Conservation (phyloP, 1,140 invertebrate species). For the Trichogramma pretiosum region DNA sequence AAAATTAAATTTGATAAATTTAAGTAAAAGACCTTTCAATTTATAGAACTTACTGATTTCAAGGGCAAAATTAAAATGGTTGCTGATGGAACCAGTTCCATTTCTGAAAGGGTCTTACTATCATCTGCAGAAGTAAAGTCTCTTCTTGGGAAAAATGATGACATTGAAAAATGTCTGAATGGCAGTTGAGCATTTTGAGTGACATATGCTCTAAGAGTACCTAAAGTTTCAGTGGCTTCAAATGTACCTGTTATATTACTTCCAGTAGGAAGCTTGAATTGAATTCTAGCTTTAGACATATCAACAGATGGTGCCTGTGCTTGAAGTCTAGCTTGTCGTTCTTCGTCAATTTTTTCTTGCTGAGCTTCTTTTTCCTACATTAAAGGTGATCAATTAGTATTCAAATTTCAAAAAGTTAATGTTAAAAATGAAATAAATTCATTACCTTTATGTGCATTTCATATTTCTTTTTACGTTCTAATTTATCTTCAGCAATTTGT, state of each 20-base stretch:
- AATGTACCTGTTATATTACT: slow-evolving; percentile 57
- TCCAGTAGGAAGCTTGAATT: slow-evolving; percentile 77
- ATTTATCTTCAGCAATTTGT: slow-evolving; percentile 68
- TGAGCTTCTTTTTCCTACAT: slow-evolving; percentile 14
- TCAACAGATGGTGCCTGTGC: slow-evolving; percentile 24
- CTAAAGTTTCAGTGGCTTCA: slow-evolving; percentile 48
- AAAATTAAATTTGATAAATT: not conserved
- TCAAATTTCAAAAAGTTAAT: slow-evolving; percentile 16
- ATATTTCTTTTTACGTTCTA: slow-evolving; percentile 45
- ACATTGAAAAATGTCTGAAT: slow-evolving; percentile 57
- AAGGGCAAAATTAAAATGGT: slow-evolving; percentile 68
- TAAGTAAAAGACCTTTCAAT: slow-evolving; percentile 3
- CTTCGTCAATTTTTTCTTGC: slow-evolving; percentile 19
- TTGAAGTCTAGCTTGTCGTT: slow-evolving; percentile 5
- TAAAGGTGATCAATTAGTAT: no score
- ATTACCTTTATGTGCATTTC: slow-evolving; percentile 28
- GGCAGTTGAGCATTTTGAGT: slow-evolving; percentile 45
- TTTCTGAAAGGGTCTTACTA: slow-evolving; percentile 52
- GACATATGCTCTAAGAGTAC: slow-evolving; percentile 51
- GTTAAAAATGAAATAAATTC: not conserved
- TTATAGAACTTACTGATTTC: slow-evolving; percentile 30
- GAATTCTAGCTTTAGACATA: slow-evolving; percentile 54
- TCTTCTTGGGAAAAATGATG: slow-evolving; percentile 69
- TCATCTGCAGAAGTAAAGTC: slow-evolving; percentile 60
- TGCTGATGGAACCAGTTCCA: slow-evolving; percentile 70